Conservation (phyloP, 2,888 invertebrate species). For the Drosophila monieri region DNA sequence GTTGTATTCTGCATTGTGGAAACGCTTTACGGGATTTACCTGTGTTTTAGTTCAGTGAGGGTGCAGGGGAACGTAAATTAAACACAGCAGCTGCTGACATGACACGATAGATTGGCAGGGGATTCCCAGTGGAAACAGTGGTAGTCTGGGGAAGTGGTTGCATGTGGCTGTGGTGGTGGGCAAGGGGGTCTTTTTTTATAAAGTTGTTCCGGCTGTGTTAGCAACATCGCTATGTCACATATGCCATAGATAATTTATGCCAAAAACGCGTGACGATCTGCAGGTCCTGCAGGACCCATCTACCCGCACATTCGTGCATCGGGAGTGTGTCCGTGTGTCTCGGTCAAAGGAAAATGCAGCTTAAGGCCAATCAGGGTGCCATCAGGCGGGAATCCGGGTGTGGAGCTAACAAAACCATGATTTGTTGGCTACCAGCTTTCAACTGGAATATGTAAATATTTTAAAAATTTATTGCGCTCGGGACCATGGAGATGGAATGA, state of each 20-base stretch:
- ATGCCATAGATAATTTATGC: conserved; percentile 71
- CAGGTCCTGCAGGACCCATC: conserved; percentile 13
- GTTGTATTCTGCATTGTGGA: conserved; percentile 51
- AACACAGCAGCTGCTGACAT: conserved; percentile 74
- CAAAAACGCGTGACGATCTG: conserved; percentile 64
- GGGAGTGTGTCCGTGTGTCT: conserved; percentile 22
- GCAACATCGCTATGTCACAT: conserved; percentile 53
- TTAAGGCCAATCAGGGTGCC: conserved; percentile 27
- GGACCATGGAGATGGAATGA: neutral
- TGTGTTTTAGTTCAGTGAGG: conserved; percentile 47
- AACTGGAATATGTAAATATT: conserved; percentile 31
- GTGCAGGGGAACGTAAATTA: conserved; percentile 61
- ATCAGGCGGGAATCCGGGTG: conserved; percentile 24
- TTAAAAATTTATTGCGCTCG: conserved; percentile 9
- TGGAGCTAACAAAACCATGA: conserved; percentile 19
- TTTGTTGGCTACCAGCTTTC: conserved; percentile 27
- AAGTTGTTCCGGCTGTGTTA: conserved; percentile 16
- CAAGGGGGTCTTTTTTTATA: conserved; percentile 13
- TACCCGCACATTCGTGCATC: conserved; percentile 1
- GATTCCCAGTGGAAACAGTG: conserved; percentile 26
- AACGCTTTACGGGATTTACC: conserved; percentile 68
- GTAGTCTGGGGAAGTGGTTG: conserved; percentile 1
- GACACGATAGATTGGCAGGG: conserved; percentile 58
- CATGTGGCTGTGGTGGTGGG: neutral
- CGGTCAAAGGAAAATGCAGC: conserved; percentile 49